A percentile compares a stretch with the other conserved stretches of the same genome.
These are phyloP conservation scores for Drosophila micromelanica DNA, from an alignment of 1,140 invertebrate species.

Conservation along the genomic window DNA sequence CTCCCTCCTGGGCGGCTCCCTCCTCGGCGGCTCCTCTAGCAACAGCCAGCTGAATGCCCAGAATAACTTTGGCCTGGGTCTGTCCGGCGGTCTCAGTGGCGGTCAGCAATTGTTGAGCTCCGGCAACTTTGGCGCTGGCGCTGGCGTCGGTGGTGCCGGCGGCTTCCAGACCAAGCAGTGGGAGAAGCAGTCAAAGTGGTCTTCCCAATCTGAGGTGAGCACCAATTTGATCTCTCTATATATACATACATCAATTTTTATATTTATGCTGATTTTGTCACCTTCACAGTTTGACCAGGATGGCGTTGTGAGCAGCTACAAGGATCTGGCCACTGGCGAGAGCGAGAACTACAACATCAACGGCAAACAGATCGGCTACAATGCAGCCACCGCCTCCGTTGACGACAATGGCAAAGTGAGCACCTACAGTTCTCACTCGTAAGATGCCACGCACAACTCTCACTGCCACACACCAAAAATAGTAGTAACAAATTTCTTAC, in stretches of 20 bases:
- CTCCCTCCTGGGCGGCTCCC: slow-evolving; percentile 41
- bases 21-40: slow-evolving; percentile 44
- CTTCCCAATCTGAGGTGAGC: slow-evolving; percentile 77
- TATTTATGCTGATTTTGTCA: background rate
- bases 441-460: slow-evolving; percentile 23
- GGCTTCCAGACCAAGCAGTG: slow-evolving; percentile 80
- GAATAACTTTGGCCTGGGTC: slow-evolving; percentile 35
- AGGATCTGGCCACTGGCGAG: slow-evolving; percentile 81
- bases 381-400: slow-evolving; percentile 81
- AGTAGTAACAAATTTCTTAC: slow-evolving; percentile 10
- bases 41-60: slow-evolving; percentile 47
- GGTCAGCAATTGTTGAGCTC: slow-evolving; percentile 34
- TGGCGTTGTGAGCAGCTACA: slow-evolving; percentile 79
- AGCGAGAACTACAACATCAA: slow-evolving; percentile 76
- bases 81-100: slow-evolving; percentile 17
- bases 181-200: slow-evolving; percentile 84
- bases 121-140: slow-evolving; percentile 49
- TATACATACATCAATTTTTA: background rate
- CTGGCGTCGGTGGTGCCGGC: slow-evolving; percentile 39
- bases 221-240: background rate
- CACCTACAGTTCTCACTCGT: slow-evolving; percentile 82
- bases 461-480: background rate
- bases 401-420: slow-evolving; percentile 82
- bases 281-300: slow-evolving; percentile 59
- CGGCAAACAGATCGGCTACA: slow-evolving; percentile 74